Evolutionary conservation across 2,888 invertebrate genomes (phyloP), one percentile per base, ranked within the genome.

Genomic region (Cataglyphis rosenhaueri): DNA sequence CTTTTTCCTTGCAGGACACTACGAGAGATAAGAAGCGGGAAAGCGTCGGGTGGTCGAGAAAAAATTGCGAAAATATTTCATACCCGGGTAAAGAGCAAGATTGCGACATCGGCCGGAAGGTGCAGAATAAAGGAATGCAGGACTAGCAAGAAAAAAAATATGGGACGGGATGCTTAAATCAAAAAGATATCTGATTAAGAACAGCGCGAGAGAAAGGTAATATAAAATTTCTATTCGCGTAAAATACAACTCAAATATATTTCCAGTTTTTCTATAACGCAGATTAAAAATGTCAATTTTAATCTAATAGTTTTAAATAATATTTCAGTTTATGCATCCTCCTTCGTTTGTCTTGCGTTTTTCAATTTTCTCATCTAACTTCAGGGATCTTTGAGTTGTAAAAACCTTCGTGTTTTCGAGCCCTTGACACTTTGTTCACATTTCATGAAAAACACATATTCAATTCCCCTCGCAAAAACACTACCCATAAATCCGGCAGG

Each of bases 1-100:
- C 78, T 79, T 79, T 70, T 44, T 61, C 59, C n/a, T 68, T 35
- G 44, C 68, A 44, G 68, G 59, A 44, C 68, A 68, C 68, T 25
- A n/a, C 52, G n/a, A 41, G 44, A 79, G 78, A 79, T 68, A 82
- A 62, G 57, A 57, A 70, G 74, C 62, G 74, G 29, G 66, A 52
- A 78, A 79, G 59, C 59, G 59, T 44, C 59, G 71, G 71, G 21
- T 10, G 15, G 55, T 59, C 10, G 52, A 25, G 78, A 48, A 83
- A 76, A 81, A 65, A 85, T 70, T 86, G 81, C 82, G 81, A 83
- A 68, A 79, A 86, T 85, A 87, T 86, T 84, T 90, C 84, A 75
- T 76, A 73, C 57, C 55, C 66, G 29, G 59, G 70, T 65, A 55
- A 52, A 52, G 71, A 21, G 85, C 62, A 75, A 82, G 85, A 84